Conservation (phyloP, 2,888 invertebrate genomes). For the Homarus gammarus region DNA sequence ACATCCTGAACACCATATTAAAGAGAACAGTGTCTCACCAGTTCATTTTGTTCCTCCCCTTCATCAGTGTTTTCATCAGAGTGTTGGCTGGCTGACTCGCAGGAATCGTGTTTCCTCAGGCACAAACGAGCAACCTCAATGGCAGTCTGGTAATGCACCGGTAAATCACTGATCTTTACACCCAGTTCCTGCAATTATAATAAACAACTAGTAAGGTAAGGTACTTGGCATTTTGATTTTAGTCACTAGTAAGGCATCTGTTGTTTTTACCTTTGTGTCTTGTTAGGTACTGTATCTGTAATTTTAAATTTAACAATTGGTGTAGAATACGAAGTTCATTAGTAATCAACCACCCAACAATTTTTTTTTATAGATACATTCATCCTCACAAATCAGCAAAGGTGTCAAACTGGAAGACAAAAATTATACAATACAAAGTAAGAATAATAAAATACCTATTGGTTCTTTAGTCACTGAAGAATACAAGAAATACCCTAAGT, state of each 20-base stretch:
- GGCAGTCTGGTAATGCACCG: constrained; percentile 74
- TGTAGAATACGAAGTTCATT: no score
- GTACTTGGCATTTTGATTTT: neutral
- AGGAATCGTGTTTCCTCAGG: constrained; percentile 54
- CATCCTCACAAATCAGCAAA: no score
- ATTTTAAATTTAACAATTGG: no score
- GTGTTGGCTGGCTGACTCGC: constrained; percentile 41
- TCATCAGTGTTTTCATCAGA: constrained; percentile 68
- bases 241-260: neutral
- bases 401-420: no score
- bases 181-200: constrained; percentile 70
- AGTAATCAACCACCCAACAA: no score
- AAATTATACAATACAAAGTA: no score
- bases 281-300: no score
- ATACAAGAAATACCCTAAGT: no score
- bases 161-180: constrained; percentile 61
- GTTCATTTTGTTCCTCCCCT: constrained; percentile 59
- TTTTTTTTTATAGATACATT: no score
- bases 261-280: neutral
- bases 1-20: no score
- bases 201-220: neutral
- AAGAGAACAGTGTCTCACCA: constrained; percentile 51
- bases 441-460: no score
- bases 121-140: constrained; percentile 75
- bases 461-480: no score